Percentiles rank a stretch among this genome's conserved stretches.
phyloP scores from a whole-genome alignment of 1,140 invertebrate species.

The Atta cephalotes region DNA sequence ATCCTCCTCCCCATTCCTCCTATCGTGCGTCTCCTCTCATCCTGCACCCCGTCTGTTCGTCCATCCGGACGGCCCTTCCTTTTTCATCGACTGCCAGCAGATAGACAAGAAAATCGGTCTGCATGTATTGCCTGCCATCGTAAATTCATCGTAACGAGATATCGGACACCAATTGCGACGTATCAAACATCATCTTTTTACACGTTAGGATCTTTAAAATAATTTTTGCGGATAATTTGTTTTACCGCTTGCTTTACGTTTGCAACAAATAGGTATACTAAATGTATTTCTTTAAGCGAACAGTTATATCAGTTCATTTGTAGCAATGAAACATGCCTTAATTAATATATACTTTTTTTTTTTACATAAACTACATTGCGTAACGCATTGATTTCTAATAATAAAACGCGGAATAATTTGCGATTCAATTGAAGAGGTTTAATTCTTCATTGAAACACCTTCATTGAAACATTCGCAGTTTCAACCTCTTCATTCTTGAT shows the following conservation, averaged over 20 bases:
- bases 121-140: conserved; percentile 57
- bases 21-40: conserved; percentile 13
- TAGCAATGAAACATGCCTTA: neutral
- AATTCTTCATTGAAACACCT: neutral
- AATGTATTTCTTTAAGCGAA: neutral
- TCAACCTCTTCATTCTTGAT: neutral
- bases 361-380: neutral
- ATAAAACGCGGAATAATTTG: neutral
- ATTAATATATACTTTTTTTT: neutral
- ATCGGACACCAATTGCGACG: conserved; percentile 18
- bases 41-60: conserved; percentile 18
- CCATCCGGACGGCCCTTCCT: conserved; percentile 35
- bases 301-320: neutral
- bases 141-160: conserved; percentile 69
- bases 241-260: neutral
- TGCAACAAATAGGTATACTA: neutral
- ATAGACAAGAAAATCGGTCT: conserved; percentile 63
- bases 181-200: conserved; percentile 32
- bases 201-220: conserved; percentile 16
- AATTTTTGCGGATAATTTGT: conserved; percentile 33
- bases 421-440: neutral
- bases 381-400: neutral
- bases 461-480: neutral
- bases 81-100: conserved; percentile 35
- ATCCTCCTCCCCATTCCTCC: conserved; percentile 51